phyloP scores from a whole-genome alignment of 2,113 vertebrate genomes.

The Pomatostomus ruficeps region DNA sequence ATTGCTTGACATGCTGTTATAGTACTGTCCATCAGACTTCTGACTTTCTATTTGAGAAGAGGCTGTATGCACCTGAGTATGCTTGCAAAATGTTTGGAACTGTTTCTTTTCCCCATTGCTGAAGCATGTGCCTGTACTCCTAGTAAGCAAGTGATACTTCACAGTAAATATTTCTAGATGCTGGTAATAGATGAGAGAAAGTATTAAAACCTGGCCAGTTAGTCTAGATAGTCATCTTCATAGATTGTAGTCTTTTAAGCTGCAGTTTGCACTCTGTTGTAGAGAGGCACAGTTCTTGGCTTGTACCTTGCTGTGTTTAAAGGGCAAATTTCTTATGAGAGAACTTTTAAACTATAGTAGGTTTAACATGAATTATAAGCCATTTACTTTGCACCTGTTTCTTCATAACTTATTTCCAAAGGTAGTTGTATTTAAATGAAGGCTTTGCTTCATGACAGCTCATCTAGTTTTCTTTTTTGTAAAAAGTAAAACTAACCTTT shows the following conservation, averaged over 20 bases:
- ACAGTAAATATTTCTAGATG: conserved; percentile 52
- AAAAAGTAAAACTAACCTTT: conserved; percentile 27
- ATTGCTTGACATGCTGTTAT: not conserved
- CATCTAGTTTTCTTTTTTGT: conserved; percentile 50
- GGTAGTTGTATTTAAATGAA: conserved; percentile 64
- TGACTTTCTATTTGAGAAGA: conserved; percentile 10
- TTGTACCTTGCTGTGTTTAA: conserved; percentile 62
- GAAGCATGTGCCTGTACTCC: conserved; percentile 45
- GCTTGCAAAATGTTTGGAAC: conserved; percentile 25
- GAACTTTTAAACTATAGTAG: conserved; percentile 50
- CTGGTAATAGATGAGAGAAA: conserved; percentile 50
- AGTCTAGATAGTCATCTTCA: conserved; percentile 52
- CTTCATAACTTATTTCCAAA: conserved; percentile 68
- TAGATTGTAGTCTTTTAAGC: conserved; percentile 54
- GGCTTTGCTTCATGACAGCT: conserved; percentile 53
- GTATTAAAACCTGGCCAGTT: conserved; percentile 62
- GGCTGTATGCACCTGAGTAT: conserved; percentile 12
- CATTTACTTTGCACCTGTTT: conserved; percentile 68
- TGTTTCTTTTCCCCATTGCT: conserved; percentile 14
- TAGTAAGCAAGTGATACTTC: conserved; percentile 49
- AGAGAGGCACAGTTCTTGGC: conserved; percentile 57
- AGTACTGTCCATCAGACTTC: conserved; percentile 3
- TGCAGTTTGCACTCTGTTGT: conserved; percentile 69
- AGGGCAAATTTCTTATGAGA: conserved; percentile 56
- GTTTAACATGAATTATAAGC: conserved; percentile 60